These are phyloP conservation scores for Acyrthosiphon pisum DNA, from an alignment of 1,140 invertebrate genomes.

Conservation along the genomic window DNA sequence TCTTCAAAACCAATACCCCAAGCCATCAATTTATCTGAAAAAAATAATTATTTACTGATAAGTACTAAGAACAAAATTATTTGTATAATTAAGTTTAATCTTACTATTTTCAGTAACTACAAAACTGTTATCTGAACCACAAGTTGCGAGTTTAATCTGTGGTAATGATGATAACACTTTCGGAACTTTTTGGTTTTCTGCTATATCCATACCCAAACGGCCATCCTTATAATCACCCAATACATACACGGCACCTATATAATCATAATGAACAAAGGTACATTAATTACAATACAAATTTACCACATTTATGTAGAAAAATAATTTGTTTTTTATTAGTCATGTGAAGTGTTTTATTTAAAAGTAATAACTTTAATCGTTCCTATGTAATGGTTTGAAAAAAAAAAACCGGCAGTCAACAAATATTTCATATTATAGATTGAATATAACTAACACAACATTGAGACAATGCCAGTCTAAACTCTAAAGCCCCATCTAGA, in stretches of 20 bases:
- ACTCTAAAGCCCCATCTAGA: too few species aligned
- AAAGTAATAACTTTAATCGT: background rate
- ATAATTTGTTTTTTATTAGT: background rate
- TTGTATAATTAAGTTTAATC: background rate
- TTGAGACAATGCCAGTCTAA: too few species aligned
- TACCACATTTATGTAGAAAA: background rate
- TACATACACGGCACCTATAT: slow-evolving; percentile 46
- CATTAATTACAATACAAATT: background rate
- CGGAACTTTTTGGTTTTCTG: slow-evolving; percentile 48
- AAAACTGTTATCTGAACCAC: slow-evolving; percentile 53
- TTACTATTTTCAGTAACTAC: slow-evolving; percentile 52
- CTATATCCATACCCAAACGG: slow-evolving; percentile 47
- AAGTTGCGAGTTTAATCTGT: slow-evolving; percentile 42
- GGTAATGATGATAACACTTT: slow-evolving; percentile 54
- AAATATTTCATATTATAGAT: too few species aligned
- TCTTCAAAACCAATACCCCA: slow-evolving; percentile 57
- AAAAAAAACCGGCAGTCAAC: too few species aligned
- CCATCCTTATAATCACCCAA: slow-evolving; percentile 50
- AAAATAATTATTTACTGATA: background rate
- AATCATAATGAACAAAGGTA: background rate
- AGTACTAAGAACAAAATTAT: background rate
- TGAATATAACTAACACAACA: too few species aligned
- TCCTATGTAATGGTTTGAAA: too few species aligned
- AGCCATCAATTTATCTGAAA: slow-evolving; percentile 54
- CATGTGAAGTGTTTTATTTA: background rate